Evolutionary conservation across 64 coral and sea anemone genomes (phyloP).

Genomic region (Stylophora pistillata): DNA sequence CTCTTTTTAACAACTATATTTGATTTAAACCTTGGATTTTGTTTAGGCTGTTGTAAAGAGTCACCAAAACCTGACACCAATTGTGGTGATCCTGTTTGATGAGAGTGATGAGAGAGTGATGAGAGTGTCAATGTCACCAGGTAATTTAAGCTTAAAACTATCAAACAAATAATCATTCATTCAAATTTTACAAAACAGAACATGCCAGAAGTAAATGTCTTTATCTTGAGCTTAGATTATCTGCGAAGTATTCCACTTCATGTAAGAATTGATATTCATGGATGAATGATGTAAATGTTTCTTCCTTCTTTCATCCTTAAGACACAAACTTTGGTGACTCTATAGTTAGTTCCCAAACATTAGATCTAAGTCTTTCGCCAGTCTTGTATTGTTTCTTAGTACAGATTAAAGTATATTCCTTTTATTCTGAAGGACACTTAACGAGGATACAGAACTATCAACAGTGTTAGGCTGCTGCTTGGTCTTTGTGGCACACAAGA

Average conservation of each 20-base stretch:
- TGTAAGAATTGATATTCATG: not conserved
- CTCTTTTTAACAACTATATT: too few relatives aligned
- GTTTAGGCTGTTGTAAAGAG: too few relatives aligned
- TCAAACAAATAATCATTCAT: too few relatives aligned
- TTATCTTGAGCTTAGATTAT: too few relatives aligned
- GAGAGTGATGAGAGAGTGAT: too few relatives aligned
- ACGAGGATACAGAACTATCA: not conserved
- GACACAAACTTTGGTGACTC: not conserved
- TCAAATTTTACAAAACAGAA: too few relatives aligned
- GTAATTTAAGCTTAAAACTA: too few relatives aligned
- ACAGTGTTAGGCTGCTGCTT: not conserved
- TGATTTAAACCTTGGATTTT: too few relatives aligned
- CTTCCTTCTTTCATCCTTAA: not conserved
- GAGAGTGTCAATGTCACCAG: too few relatives aligned
- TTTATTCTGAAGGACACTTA: not conserved
- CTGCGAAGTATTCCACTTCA: not conserved
- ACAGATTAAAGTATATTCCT: not conserved
- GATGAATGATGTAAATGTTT: not conserved
- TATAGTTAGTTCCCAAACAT: not conserved
- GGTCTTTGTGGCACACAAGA: slow-evolving; percentile 4
- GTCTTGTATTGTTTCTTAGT: not conserved
- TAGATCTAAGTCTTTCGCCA: not conserved
- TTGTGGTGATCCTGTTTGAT: too few relatives aligned
- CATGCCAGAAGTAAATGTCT: too few relatives aligned
- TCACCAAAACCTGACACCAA: too few relatives aligned